phyloP scores from a whole-genome alignment of 2,113 vertebrate genomes.

The Callipepla squamata region DNA sequence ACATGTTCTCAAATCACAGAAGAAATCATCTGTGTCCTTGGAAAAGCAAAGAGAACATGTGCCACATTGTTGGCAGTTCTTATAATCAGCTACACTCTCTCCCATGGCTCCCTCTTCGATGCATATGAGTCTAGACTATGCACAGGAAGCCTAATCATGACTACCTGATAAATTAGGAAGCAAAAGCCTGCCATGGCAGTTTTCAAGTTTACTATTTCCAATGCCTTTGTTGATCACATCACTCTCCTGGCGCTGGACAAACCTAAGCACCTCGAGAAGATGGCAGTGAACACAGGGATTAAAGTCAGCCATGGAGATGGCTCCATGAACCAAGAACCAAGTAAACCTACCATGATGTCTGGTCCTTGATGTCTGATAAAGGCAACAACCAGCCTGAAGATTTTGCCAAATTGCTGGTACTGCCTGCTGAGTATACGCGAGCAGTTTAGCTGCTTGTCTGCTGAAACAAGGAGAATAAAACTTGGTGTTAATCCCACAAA shows the following conservation, averaged over 20 bases:
- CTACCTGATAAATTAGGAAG: background rate
- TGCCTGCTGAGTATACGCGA: accelerated
- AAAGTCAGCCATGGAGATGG: background rate
- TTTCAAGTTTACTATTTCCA: background rate
- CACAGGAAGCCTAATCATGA: background rate
- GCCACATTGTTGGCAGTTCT: background rate
- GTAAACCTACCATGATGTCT: background rate
- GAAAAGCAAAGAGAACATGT: background rate
- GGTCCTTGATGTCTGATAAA: background rate
- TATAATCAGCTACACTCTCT: background rate
- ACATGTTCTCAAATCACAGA: background rate
- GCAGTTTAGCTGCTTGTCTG: background rate
- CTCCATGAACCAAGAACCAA: background rate
- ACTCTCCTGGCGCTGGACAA: background rate
- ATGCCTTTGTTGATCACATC: background rate
- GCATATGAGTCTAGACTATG: background rate
- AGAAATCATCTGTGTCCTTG: background rate
- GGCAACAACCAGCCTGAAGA: background rate
- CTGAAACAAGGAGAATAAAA: background rate
- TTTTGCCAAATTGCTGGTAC: background rate
- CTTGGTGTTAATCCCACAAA: background rate
- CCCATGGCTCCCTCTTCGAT: background rate
- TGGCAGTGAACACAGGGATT: background rate
- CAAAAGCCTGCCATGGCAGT: background rate
- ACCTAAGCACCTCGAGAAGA: background rate